A percentile compares a stretch with the other conserved stretches of the same genome.
These are phyloP conservation scores for Rhynchonema sp. DNA, from an alignment of 2,888 invertebrate species.

Conservation along the genomic window DNA sequence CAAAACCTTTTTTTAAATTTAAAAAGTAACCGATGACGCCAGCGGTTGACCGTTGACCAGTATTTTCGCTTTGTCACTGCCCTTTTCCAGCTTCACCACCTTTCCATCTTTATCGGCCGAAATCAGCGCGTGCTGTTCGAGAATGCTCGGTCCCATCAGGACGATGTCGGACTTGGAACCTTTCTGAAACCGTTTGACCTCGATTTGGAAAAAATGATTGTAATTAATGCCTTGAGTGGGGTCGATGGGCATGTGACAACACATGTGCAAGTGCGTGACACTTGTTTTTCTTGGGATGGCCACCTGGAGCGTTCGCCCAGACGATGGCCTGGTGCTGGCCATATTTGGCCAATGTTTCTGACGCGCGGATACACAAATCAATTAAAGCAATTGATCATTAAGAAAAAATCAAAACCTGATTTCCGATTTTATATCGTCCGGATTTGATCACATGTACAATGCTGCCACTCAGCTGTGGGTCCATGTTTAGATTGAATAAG, in stretches of 20 bases:
- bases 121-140: conserved; percentile 4
- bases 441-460: conserved; percentile 33
- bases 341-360: too few relatives aligned
- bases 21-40: background rate
- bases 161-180: conserved; percentile 28
- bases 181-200: too few relatives aligned
- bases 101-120: background rate
- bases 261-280: too few relatives aligned
- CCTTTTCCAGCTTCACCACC: background rate
- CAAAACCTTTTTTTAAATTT: background rate
- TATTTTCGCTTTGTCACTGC: conserved; percentile 13
- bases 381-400: too few relatives aligned
- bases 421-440: conserved; percentile 28
- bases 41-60: conserved; percentile 31
- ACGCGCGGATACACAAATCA: too few relatives aligned
- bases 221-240: too few relatives aligned
- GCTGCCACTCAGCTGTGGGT: conserved; percentile 34
- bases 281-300: too few relatives aligned
- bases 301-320: too few relatives aligned
- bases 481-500: conserved; percentile 36
- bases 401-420: too few relatives aligned
- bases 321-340: too few relatives aligned
- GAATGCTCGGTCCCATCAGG: conserved; percentile 31
- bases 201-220: too few relatives aligned
- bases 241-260: too few relatives aligned